Evolutionary conservation across 2,888 invertebrate genomes (phyloP).

Genomic region (Chrysotoxum bicinctum): DNA sequence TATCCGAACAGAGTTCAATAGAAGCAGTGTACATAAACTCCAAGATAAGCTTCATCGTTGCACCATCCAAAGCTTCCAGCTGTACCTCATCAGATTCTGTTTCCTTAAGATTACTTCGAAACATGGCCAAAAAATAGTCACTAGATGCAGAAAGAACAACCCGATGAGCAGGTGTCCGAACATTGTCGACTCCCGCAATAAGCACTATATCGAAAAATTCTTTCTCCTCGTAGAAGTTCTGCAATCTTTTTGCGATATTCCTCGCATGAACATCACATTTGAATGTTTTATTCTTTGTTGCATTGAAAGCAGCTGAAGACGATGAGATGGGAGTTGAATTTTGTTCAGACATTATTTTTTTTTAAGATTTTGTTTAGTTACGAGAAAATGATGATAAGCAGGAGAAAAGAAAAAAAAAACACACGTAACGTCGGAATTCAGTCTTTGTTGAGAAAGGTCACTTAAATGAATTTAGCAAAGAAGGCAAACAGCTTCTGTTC

Average conservation of each 20-base stretch:
- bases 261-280: constrained; percentile 1
- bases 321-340: neutral
- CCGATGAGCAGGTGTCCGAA: neutral
- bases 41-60: neutral
- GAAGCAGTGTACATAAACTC: constrained; percentile 12
- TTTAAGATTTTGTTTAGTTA: neutral
- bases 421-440: constrained; percentile 20
- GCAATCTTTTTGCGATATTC: constrained; percentile 7
- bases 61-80: constrained; percentile 10
- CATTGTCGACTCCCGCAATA: constrained; percentile 10
- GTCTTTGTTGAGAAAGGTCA: constrained; percentile 20
- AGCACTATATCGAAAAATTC: constrained; percentile 22
- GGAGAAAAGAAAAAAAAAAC: neutral
- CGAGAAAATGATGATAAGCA: neutral
- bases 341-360: neutral
- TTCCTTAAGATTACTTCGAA: constrained; percentile 19
- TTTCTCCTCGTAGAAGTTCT: neutral
- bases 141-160: constrained; percentile 17
- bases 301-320: neutral
- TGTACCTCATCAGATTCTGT: constrained; percentile 14
- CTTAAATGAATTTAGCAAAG: neutral
- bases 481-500: neutral
- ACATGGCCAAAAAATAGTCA: constrained; percentile 28
- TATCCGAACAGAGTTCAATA: constrained; percentile 15
- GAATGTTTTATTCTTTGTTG: constrained; percentile 7